Evolutionary conservation across 2,797 vertebrate species (phyloP), one percentile per base, ranked within the genome.

Genomic region (Epinephelus coioides): DNA sequence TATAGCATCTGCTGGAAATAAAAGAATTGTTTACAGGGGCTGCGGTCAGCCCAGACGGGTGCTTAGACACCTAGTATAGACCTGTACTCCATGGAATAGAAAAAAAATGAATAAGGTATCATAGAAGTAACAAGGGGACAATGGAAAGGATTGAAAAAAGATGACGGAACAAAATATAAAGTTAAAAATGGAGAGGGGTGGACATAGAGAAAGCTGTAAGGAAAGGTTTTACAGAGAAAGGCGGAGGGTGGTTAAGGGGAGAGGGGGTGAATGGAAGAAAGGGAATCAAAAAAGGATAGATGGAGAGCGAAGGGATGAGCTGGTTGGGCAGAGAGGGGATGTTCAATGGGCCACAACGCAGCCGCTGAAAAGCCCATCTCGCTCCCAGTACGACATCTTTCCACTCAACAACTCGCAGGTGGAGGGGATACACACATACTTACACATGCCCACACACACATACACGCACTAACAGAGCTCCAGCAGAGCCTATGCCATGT

Each of bases 291-390:
- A 84, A 70, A 56, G 81, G 67, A 86, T 81, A 76, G 74, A 78
- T 76, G 59, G 73, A 84, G 82, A 73, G 54, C 73, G 56, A 80
- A 60, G 69, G 69, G 69, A 75, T 84, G 79, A 91, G 81, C 59
- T 38, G 73, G 74, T 56, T 70, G 64, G 59, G 70, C 25, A 38
- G 69, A 44, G 57, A 69, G 50, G 21, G 66, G 76, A 57, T 81
- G 87, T 80, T 89, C 87, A 91, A 92, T 87, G 86, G 80, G 81
- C 85, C 88, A 85, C 70, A 81, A 72, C 76, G 2, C 80, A 79
- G 72, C 82, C 21, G 49, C 79, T 87, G 69, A 86, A 86, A 88
- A 88, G 83, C 79, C 79, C 84, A 90, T 90, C 88, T 90, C 55
- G 59, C 79, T 88, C 89, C 75, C 87, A 88, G 91, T 70, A 59